Percentiles rank a stretch among this genome's conserved stretches.
These are phyloP conservation scores for Clavelina lepadiformis DNA, from an alignment of 23 tunicate genomes.

Conservation along the genomic window DNA sequence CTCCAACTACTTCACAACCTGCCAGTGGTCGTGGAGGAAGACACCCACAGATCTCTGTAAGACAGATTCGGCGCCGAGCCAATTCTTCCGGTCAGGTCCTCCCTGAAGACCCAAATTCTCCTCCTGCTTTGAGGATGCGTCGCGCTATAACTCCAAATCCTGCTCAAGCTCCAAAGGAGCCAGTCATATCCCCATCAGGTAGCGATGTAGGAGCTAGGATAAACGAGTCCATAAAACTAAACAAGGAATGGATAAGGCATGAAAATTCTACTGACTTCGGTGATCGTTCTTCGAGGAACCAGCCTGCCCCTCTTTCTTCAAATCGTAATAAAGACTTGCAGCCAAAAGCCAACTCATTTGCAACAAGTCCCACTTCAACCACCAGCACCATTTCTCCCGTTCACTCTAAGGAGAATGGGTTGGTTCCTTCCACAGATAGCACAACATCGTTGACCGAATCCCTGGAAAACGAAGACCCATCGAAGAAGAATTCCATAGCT, in stretches of 20 bases:
- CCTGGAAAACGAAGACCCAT: background rate
- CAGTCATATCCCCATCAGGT: background rate
- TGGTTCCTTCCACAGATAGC: background rate
- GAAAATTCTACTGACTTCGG: no score
- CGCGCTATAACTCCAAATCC: constrained; percentile 62
- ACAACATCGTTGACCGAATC: background rate
- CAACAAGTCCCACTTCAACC: background rate
- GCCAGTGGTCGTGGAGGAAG: background rate
- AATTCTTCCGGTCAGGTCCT: constrained; percentile 50
- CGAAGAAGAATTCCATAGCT: background rate
- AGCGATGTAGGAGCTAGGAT: constrained; percentile 3
- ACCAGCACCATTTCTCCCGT: constrained; percentile 2
- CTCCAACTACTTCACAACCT: background rate
- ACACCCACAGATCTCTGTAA: background rate
- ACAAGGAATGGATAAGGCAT: no score
- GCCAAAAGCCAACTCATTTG: no score
- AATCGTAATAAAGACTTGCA: no score
- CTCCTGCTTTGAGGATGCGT: constrained; percentile 10
- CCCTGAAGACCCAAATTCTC: constrained; percentile 7
- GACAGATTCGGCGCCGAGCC: constrained; percentile 27
- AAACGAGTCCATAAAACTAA: background rate
- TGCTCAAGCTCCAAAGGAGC: constrained; percentile 13
- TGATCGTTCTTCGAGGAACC: no score
- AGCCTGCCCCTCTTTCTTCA: no score
- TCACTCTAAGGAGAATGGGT: background rate